Evolutionary conservation across 2,113 vertebrate species (phyloP).

Genomic region (Dasyornis broadbenti): DNA sequence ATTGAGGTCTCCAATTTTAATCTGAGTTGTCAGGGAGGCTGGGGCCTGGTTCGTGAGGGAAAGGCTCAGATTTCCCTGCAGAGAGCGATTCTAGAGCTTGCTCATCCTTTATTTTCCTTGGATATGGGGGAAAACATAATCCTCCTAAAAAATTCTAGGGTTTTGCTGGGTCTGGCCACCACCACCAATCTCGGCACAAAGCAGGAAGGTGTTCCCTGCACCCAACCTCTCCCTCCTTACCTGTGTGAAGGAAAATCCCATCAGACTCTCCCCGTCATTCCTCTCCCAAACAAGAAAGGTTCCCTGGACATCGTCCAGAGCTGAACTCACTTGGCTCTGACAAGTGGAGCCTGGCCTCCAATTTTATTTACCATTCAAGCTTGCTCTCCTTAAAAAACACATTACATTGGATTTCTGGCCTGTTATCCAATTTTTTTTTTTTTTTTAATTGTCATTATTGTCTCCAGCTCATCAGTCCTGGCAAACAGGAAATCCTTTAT

Average conservation of each 20-base stretch:
- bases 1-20: not conserved
- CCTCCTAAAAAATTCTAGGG: not conserved
- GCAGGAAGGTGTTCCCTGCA: not conserved
- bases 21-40: not conserved
- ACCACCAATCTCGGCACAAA: rapidly evolving
- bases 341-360: not conserved
- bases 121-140: not conserved
- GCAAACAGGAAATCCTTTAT: conserved; percentile 1
- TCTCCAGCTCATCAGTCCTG: not conserved
- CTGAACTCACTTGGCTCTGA: not conserved
- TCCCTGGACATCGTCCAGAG: not conserved
- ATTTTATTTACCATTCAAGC: not conserved
- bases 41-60: rapidly evolving
- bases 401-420: not conserved
- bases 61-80: not conserved
- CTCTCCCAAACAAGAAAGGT: not conserved
- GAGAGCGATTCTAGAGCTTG: not conserved
- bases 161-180: not conserved
- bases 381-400: not conserved
- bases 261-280: not conserved
- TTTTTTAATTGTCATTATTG: not conserved
- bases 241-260: not conserved
- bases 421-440: not conserved
- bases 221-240: not conserved
- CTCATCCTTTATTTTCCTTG: not conserved